Base-by-base conservation (phyloP, 2,797 vertebrate species). In the Phataginus tricuspis region DNA sequence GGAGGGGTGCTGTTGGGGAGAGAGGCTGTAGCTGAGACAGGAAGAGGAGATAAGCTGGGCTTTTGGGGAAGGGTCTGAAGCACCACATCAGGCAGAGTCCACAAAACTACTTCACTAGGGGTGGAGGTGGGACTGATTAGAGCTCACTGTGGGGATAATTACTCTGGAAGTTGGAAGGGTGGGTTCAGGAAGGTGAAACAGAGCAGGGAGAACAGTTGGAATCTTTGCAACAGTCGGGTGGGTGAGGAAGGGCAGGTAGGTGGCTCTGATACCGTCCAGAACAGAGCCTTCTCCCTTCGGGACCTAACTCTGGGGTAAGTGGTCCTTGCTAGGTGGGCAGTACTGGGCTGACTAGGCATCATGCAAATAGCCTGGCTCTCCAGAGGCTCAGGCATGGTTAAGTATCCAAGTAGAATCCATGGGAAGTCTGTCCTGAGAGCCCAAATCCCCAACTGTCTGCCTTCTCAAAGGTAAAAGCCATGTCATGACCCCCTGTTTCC, bases 401-500 rank as follows among this genome's bases (percentile, higher is more conserved):
- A 37, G 14, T 89, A 12, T 82, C 59, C 15, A 1, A 25, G 18
- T 39, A 5, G n/a, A 82, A n/a, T 80, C 37, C 64, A 86, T 16
- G 29, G 21, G 34, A 77, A 34, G 53, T 84, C 64, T 61, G n/a
- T 53, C 42, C 84, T 94, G 45, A 95, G 85, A 88, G n/a, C 31
- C 63, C 12, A 1, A 71, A 0, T 45, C 90, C 72, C 39, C 8
- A 0, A 57, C 7, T 83, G 6, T 49, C 53, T 91, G 29, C 14
- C 31, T 84, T 29, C 82, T 85, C 86, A 89, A 91, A 86, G 61
- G 49, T 72, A 89, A 84, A 93, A 86, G 31, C 66, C 34, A 34
- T 23, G 21, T 74, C 71, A 53, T 23, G 4, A 53, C 53, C 34
- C 31, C 55, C 15, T 72, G 16, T 75, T 80, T 87, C 63, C 27